Evolutionary conservation across 2,797 vertebrate species (phyloP).

Genomic region (Diplodus sargus): DNA sequence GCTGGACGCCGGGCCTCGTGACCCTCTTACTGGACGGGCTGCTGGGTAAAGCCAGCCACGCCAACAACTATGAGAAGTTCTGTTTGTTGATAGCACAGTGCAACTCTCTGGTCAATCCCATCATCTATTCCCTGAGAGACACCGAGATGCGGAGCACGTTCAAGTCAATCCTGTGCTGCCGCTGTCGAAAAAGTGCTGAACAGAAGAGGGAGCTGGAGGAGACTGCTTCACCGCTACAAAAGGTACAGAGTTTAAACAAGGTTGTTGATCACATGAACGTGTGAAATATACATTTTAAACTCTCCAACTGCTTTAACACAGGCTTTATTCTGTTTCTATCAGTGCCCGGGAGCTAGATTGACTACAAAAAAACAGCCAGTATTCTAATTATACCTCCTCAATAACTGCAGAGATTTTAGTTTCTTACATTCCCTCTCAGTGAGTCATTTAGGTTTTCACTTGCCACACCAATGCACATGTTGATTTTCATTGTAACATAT

Average conservation of each 20-base stretch:
- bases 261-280: not conserved
- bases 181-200: conserved; percentile 59
- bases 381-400: not conserved
- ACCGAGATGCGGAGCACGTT: conserved; percentile 92
- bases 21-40: conserved; percentile 92
- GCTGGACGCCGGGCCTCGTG: conserved; percentile 94
- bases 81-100: conserved; percentile 92
- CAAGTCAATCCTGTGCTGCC: conserved; percentile 88
- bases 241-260: conserved; percentile 56
- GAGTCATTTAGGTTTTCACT: conserved; percentile 4
- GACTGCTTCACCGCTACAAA: conserved; percentile 61
- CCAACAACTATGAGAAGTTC: conserved; percentile 90
- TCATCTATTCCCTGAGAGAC: conserved; percentile 92
- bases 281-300: not conserved
- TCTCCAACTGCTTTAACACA: not conserved
- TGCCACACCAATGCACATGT: not conserved
- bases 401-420: not conserved
- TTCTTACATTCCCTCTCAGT: not conserved
- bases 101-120: conserved; percentile 93
- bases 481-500: not conserved
- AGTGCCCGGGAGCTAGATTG: not conserved
- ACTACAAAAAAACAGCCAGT: not conserved
- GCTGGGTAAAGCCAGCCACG: conserved; percentile 82
- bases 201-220: conserved; percentile 49
- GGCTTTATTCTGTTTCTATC: rapidly evolving